phyloP scores from a whole-genome alignment of 2,113 vertebrate genomes.

The Taurulus bubalis region DNA sequence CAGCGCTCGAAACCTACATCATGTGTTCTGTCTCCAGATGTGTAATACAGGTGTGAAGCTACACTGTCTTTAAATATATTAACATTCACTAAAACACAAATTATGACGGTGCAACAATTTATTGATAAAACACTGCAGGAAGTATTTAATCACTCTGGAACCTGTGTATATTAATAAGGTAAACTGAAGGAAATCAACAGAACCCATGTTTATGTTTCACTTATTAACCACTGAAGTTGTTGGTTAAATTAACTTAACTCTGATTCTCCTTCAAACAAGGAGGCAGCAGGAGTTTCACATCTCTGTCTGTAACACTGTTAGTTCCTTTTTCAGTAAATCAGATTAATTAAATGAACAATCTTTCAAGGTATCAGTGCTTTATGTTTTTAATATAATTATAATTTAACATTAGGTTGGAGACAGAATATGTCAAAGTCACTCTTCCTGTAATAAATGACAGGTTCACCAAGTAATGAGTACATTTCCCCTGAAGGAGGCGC shows the following conservation, averaged over 20 bases:
- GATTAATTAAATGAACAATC: neutral
- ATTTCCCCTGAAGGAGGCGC: neutral
- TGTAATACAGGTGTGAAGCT: neutral
- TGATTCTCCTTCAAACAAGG: conserved; percentile 15
- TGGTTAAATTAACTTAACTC: too few species aligned
- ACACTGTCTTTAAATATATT: too few species aligned
- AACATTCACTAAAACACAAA: too few species aligned
- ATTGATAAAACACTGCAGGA: too few species aligned
- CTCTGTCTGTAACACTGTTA: neutral
- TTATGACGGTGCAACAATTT: too few species aligned
- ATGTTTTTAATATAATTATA: neutral
- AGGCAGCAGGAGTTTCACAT: neutral
- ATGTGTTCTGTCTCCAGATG: too few species aligned
- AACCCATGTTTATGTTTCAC: too few species aligned
- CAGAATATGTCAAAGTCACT: too few species aligned
- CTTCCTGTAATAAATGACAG: neutral
- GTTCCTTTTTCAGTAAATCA: neutral
- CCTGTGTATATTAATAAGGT: too few species aligned
- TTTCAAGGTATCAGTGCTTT: neutral
- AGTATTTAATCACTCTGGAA: too few species aligned
- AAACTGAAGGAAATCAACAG: too few species aligned
- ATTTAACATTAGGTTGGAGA: neutral
- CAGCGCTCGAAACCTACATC: neutral
- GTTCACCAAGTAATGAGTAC: neutral
- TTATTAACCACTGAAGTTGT: too few species aligned